Percentiles rank a stretch among this genome's conserved stretches.
Conservation (phyloP, 2,888 invertebrate genomes). For the Pammene aurita region DNA sequence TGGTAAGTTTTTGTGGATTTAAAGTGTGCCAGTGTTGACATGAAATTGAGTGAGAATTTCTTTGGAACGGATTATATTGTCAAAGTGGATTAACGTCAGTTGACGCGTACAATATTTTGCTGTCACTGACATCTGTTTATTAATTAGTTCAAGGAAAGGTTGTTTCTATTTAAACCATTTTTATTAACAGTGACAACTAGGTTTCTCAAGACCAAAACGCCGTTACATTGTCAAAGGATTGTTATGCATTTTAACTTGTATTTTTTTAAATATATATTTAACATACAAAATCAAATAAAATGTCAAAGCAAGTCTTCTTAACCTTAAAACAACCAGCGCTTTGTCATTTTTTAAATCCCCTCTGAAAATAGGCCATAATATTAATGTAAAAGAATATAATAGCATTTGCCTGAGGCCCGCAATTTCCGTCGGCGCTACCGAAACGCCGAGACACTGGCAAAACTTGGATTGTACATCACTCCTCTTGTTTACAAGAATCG, state of each 20-base stretch:
- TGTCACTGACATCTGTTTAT: slow-evolving; percentile 22
- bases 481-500: slow-evolving; percentile 64
- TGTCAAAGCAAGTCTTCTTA: not conserved
- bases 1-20: slow-evolving; percentile 33
- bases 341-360: slow-evolving; percentile 28
- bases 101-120: slow-evolving; percentile 15
- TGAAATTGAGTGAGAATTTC: slow-evolving; percentile 32
- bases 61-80: slow-evolving; percentile 30
- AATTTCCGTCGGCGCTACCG: slow-evolving; percentile 68
- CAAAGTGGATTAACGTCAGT: slow-evolving; percentile 26
- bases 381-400: slow-evolving; percentile 66
- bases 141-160: slow-evolving; percentile 47
- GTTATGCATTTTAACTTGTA: too few species aligned
- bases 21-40: slow-evolving; percentile 35
- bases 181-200: not conserved
- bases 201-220: not conserved
- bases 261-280: not conserved
- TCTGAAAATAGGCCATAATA: slow-evolving; percentile 50
- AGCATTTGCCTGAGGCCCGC: slow-evolving; percentile 59
- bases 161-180: not conserved
- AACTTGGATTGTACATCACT: slow-evolving; percentile 70
- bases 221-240: too few species aligned
- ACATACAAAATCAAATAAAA: not conserved
- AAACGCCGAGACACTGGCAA: slow-evolving; percentile 55
- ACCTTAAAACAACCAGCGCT: slow-evolving; percentile 1